These are phyloP conservation scores for Saguinus midas DNA, from an alignment of 2,113 vertebrate genomes.

Conservation along the genomic window DNA sequence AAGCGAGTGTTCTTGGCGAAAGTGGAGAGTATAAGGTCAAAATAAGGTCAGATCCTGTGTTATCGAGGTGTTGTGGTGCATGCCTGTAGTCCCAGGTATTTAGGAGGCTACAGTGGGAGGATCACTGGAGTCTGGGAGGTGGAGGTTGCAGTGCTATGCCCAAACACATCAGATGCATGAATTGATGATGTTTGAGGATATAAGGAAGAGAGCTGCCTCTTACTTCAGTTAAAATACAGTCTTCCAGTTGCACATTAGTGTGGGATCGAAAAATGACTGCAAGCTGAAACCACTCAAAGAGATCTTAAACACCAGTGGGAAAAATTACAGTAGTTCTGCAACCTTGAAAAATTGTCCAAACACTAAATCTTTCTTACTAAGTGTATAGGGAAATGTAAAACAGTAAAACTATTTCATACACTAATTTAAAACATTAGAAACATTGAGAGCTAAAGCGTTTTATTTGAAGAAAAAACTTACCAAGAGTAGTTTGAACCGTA, in stretches of 20 bases:
- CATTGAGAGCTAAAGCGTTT: neutral
- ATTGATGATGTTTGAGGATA: neutral
- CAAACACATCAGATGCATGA: neutral
- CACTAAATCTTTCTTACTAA: neutral
- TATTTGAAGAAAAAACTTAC: neutral
- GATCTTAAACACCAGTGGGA: neutral
- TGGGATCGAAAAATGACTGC: slow-evolving; percentile 25
- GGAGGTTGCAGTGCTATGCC: neutral
- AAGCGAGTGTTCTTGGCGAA: neutral
- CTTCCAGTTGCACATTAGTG: neutral
- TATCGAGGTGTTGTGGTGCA: too few relatives aligned
- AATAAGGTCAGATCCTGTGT: slow-evolving; percentile 8
- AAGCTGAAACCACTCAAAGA: neutral
- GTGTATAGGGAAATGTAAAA: neutral
- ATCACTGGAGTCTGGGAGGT: too few relatives aligned
- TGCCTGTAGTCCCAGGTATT: too few relatives aligned
- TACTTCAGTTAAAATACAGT: neutral
- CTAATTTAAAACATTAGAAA: slow-evolving; percentile 36
- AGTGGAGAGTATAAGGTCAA: neutral
- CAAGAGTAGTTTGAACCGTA: neutral
- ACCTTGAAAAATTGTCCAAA: neutral
- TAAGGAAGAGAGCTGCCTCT: neutral
- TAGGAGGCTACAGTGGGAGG: too few relatives aligned
- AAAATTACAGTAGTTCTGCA: neutral
- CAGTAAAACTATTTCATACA: neutral